Evolutionary conservation across 2,113 vertebrate species (phyloP).

Genomic region (Nanorana parkeri): DNA sequence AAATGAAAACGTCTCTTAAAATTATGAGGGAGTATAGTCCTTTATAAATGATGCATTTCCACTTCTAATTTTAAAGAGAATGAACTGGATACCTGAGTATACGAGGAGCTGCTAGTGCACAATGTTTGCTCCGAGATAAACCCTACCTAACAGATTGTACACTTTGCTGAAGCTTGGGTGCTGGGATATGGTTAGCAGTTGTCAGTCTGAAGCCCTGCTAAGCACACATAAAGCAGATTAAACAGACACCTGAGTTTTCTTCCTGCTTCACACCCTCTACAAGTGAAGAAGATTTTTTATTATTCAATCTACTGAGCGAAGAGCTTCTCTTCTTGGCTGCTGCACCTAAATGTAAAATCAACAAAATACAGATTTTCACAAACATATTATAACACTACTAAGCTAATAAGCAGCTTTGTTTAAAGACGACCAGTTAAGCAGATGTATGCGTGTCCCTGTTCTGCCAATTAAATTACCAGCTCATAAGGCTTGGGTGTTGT

Average conservation of each 20-base stretch:
- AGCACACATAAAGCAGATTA: conserved; percentile 22
- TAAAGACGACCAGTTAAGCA: no score
- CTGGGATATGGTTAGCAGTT: background rate
- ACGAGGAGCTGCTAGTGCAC: background rate
- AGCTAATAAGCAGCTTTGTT: background rate
- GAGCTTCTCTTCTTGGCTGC: conserved; percentile 84
- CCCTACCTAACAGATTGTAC: background rate
- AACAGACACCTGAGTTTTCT: conserved; percentile 80
- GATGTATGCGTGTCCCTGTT: no score
- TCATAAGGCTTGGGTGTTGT: no score
- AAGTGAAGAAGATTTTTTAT: conserved; percentile 74
- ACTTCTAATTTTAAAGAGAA: no score
- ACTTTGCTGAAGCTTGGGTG: background rate
- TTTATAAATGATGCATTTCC: no score
- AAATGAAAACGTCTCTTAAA: no score
- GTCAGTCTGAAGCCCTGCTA: background rate
- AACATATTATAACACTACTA: background rate
- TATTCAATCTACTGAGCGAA: conserved; percentile 83
- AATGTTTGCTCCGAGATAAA: background rate
- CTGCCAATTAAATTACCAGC: no score
- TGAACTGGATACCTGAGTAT: no score
- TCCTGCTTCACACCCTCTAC: conserved; percentile 80
- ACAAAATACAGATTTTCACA: conserved; percentile 63
- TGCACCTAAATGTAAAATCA: conserved; percentile 78
- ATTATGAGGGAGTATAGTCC: no score